Conservation (phyloP, 2,888 invertebrate species). For the Micropterix aruncella region DNA sequence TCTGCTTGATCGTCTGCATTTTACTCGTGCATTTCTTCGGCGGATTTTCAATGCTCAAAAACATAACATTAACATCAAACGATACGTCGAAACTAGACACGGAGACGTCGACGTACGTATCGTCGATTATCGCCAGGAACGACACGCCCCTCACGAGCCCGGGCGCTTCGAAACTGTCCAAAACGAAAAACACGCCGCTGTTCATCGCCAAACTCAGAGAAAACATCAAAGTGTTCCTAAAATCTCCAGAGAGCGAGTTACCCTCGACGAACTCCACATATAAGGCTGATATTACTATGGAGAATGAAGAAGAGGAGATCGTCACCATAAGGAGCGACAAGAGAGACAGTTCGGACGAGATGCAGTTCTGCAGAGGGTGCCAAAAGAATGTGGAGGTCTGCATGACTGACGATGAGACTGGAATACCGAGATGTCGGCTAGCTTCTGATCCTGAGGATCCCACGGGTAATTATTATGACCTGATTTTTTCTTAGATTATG, state of each 20-base stretch:
- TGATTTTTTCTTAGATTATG: too few species aligned
- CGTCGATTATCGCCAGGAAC: neutral
- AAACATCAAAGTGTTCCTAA: neutral
- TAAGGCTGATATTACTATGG: neutral
- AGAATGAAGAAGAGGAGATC: neutral
- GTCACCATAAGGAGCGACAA: constrained; percentile 15
- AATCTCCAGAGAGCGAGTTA: too few species aligned
- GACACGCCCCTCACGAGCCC: neutral
- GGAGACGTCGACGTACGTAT: neutral
- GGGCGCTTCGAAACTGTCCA: neutral
- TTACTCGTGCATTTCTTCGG: constrained; percentile 33
- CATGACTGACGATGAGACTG: constrained; percentile 45
- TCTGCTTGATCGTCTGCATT: constrained; percentile 27
- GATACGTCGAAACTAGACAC: too few species aligned
- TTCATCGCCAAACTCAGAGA: neutral
- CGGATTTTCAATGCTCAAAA: constrained; percentile 15
- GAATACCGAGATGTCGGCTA: constrained; percentile 39
- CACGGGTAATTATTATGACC: constrained; percentile 43
- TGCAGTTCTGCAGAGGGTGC: constrained; percentile 33
- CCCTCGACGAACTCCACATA: neutral
- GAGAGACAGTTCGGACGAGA: constrained; percentile 22
- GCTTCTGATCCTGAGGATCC: constrained; percentile 40
- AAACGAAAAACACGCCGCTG: neutral
- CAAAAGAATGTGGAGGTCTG: constrained; percentile 40
- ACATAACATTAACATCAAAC: neutral